These are phyloP conservation scores for Smutsia temminckii DNA, from an alignment of 2,797 vertebrate species.

Conservation along the genomic window DNA sequence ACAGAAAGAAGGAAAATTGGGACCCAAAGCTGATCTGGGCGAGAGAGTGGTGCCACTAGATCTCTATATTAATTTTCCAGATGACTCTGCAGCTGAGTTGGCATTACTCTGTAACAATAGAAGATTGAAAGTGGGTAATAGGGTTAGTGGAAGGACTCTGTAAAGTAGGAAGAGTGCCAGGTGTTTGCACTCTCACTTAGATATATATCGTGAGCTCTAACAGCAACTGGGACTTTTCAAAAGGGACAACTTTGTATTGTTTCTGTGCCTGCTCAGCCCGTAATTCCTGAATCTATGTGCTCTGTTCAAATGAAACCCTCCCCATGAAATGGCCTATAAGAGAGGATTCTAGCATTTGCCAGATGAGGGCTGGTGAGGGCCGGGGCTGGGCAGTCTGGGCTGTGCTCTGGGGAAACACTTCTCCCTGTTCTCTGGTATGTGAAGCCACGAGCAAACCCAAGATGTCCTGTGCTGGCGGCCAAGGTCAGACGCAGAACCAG, in stretches of 20 bases:
- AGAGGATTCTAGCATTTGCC: too few relatives aligned
- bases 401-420: background rate
- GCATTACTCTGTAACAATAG: background rate
- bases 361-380: background rate
- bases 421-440: background rate
- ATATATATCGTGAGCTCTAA: rapidly evolving
- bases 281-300: background rate
- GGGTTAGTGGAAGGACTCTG: background rate
- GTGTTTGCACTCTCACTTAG: background rate
- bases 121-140: background rate
- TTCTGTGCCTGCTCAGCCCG: background rate
- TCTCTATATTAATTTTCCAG: constrained; percentile 20
- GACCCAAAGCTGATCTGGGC: background rate
- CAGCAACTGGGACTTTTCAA: background rate
- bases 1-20: background rate
- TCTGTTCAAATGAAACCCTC: background rate
- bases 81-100: constrained; percentile 1
- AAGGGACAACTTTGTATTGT: background rate
- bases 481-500: background rate
- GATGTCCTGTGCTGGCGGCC: background rate
- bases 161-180: rapidly evolving
- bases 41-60: background rate
- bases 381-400: too few relatives aligned
- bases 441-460: rapidly evolving
- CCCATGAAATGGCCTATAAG: background rate